phyloP scores from a whole-genome alignment of 2,797 vertebrate species.

The Scarus forsteni region DNA sequence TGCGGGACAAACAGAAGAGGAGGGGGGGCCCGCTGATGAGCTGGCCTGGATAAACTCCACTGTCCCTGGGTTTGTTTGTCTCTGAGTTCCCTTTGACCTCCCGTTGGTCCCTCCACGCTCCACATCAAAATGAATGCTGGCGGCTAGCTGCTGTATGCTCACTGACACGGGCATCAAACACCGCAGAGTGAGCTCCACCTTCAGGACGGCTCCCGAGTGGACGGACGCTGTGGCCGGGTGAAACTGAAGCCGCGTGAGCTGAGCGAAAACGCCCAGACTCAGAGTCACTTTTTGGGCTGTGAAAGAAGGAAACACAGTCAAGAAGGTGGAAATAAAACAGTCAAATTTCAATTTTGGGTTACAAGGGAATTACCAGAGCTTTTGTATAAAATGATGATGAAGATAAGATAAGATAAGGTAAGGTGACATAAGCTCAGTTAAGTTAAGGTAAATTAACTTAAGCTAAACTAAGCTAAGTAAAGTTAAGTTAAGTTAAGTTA shows the following conservation, averaged over 20 bases:
- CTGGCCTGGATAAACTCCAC: conserved; percentile 83
- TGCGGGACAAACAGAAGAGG: conserved; percentile 52
- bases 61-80: conserved; percentile 84
- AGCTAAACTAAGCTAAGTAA: too few relatives aligned
- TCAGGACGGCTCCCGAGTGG: conserved; percentile 90
- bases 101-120: conserved; percentile 89
- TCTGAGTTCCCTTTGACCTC: conserved; percentile 83
- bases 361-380: too few relatives aligned
- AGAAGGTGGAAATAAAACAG: too few relatives aligned
- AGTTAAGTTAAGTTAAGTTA: too few relatives aligned
- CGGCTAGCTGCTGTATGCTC: conserved; percentile 87
- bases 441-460: too few relatives aligned
- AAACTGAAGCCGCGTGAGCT: conserved; percentile 89
- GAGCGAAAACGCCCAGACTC: conserved; percentile 91
- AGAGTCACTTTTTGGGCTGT: conserved; percentile 86
- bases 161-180: conserved; percentile 93
- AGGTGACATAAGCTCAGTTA: too few relatives aligned
- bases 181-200: conserved; percentile 88
- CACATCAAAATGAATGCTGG: conserved; percentile 90
- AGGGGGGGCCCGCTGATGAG: conserved; percentile 64
- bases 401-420: too few relatives aligned
- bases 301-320: not conserved
- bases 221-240: conserved; percentile 89
- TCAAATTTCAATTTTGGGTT: too few relatives aligned
- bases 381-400: too few relatives aligned